These are phyloP conservation scores for Ardeotis arabs DNA, from an alignment of 2,113 vertebrate genomes.

Conservation along the genomic window DNA sequence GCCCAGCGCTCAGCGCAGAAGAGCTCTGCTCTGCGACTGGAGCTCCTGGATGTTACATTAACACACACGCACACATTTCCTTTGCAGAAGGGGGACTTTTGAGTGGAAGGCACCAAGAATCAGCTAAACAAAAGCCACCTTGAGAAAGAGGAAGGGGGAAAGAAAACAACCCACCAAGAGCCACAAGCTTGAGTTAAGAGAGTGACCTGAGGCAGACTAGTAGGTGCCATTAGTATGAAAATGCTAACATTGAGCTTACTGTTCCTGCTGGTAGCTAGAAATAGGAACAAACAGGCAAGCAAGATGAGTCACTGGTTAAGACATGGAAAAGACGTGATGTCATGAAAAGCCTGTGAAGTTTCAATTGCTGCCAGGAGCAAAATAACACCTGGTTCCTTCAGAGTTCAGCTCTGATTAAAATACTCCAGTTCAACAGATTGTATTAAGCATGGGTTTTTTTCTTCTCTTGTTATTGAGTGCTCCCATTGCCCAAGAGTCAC, in stretches of 20 bases:
- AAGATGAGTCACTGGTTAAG: slow-evolving; percentile 66
- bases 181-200: background rate
- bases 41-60: background rate
- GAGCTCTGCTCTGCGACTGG: fast-evolving
- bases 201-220: background rate
- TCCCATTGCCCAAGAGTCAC: background rate
- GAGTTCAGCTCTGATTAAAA: slow-evolving; percentile 37
- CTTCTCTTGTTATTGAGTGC: background rate
- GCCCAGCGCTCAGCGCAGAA: background rate
- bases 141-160: background rate
- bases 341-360: slow-evolving; percentile 63
- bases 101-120: background rate
- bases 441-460: background rate
- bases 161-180: background rate
- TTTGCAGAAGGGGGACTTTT: background rate
- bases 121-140: background rate
- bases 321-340: slow-evolving; percentile 46
- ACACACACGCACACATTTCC: background rate
- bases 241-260: slow-evolving; percentile 3
- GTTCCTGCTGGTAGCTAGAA: slow-evolving; percentile 49
- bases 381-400: slow-evolving; percentile 54
- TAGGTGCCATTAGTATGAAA: slow-evolving; percentile 9
- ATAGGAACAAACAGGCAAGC: slow-evolving; percentile 62
- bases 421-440: slow-evolving; percentile 4
- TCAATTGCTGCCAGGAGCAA: slow-evolving; percentile 58